These are phyloP conservation scores for Ceratosolen fusciceps DNA, from an alignment of 1,140 invertebrate genomes.

Conservation along the genomic window DNA sequence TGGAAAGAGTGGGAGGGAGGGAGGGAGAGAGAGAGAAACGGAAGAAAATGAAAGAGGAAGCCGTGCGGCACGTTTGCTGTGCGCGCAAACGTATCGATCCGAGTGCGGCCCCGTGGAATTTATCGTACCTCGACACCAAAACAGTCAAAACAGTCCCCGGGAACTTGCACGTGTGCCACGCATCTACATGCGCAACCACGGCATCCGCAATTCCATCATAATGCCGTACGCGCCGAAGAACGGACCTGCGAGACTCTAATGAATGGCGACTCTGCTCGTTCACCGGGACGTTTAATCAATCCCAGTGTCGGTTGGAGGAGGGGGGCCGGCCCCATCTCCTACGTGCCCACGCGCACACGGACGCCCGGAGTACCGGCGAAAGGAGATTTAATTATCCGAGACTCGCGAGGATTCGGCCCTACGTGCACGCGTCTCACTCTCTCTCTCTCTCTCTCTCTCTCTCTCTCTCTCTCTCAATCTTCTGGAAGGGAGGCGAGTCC, in stretches of 20 bases:
- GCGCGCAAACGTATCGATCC: neutral
- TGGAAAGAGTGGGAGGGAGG: no score
- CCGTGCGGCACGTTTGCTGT: neutral
- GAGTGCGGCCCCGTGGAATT: neutral
- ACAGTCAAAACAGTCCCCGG: no score
- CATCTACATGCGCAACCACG: neutral
- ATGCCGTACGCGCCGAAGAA: neutral
- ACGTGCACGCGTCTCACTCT: neutral
- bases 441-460: no score
- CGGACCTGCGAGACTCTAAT: conserved; percentile 47
- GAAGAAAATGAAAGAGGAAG: no score
- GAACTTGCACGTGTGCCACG: conserved; percentile 9
- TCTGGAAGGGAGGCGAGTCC: no score
- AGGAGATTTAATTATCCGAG: conserved; percentile 53
- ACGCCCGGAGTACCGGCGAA: conserved; percentile 8
- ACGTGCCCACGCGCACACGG: conserved; percentile 29
- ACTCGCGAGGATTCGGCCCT: neutral
- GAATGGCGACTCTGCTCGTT: conserved; percentile 51
- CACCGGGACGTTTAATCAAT: conserved; percentile 56
- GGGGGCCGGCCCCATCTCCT: no score
- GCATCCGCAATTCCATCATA: conserved; percentile 26
- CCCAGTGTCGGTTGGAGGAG: no score
- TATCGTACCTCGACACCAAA: neutral
- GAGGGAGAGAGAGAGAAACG: no score
- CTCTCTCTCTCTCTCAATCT: no score